Evolutionary conservation across 2,113 vertebrate genomes (phyloP).

Genomic region (Ochotona curzoniae): DNA sequence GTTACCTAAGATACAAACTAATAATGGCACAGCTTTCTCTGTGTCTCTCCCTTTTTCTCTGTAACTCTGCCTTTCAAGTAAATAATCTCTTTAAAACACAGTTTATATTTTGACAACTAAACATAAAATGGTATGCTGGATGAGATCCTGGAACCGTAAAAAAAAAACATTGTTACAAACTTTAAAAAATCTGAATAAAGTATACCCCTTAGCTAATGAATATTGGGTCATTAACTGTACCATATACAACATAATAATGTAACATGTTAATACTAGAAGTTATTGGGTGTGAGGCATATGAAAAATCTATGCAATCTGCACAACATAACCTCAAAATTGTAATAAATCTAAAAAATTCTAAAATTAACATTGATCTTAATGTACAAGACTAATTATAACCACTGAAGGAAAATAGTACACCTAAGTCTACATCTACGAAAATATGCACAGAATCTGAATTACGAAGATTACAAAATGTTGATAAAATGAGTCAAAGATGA

Average conservation of each 20-base stretch:
- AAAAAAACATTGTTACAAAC: not conserved
- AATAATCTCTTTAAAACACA: no score
- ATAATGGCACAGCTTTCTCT: no score
- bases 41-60: no score
- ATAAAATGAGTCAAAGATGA: not conserved
- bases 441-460: not conserved
- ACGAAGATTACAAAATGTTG: not conserved
- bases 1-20: no score
- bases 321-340: not conserved
- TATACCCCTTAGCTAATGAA: not conserved
- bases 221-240: not conserved
- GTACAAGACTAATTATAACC: not conserved
- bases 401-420: not conserved
- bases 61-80: no score
- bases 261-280: not conserved
- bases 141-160: not conserved
- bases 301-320: not conserved
- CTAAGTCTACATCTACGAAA: not conserved
- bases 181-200: slow-evolving; percentile 35
- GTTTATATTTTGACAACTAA: not conserved
- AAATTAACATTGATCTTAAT: not conserved
- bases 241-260: not conserved
- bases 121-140: not conserved
- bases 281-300: not conserved
- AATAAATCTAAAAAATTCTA: not conserved